Evolutionary conservation across 2,888 invertebrate species (phyloP).

Genomic region (Colostygia pectinataria): DNA sequence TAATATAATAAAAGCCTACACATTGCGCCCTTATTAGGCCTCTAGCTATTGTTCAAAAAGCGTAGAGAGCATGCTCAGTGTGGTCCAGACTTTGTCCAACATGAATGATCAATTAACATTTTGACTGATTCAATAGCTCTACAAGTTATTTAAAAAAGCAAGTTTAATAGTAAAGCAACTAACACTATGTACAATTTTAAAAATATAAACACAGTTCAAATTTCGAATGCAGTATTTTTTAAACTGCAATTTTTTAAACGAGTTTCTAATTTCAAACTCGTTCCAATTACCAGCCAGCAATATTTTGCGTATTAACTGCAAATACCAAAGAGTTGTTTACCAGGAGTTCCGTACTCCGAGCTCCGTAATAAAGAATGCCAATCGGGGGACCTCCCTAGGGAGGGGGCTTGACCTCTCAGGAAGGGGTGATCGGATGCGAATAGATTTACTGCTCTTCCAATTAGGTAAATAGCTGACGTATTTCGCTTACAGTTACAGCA

Average conservation of each 20-base stretch:
- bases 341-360: slow-evolving; percentile 35
- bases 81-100: too few relatives aligned
- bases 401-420: slow-evolving; percentile 56
- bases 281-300: slow-evolving; percentile 37
- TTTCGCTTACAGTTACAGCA: slow-evolving; percentile 27
- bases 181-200: too few relatives aligned
- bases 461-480: slow-evolving; percentile 54
- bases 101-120: too few relatives aligned
- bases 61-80: too few relatives aligned
- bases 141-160: too few relatives aligned
- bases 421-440: slow-evolving; percentile 57
- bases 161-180: too few relatives aligned
- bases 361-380: slow-evolving; percentile 68
- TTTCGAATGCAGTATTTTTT: slow-evolving; percentile 6
- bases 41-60: too few relatives aligned
- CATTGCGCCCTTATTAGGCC: too few relatives aligned
- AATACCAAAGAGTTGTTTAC: slow-evolving; percentile 62
- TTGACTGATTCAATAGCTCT: too few relatives aligned
- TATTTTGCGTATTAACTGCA: slow-evolving; percentile 62
- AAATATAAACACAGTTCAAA: too few relatives aligned
- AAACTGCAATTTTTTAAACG: background rate
- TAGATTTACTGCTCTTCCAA: slow-evolving; percentile 60
- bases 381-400: slow-evolving; percentile 53
- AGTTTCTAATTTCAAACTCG: slow-evolving; percentile 28
- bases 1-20: too few relatives aligned